Evolutionary conservation across 2,113 vertebrate genomes (phyloP).

Genomic region (Solea senegalensis): DNA sequence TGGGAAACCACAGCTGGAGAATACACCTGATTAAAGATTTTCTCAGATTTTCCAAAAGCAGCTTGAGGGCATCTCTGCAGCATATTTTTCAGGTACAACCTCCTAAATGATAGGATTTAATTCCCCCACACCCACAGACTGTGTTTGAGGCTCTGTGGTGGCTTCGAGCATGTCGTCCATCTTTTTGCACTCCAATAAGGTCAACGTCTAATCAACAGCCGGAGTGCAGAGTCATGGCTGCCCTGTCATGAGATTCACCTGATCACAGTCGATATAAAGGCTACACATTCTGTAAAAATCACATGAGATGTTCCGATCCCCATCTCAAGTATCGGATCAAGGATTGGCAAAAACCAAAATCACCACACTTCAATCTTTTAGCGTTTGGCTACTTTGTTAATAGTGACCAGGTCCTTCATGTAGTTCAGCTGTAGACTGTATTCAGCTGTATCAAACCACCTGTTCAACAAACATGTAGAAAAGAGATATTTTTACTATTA

Average conservation of each 20-base stretch:
- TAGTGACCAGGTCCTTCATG: too few species aligned
- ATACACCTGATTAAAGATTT: conserved; percentile 57
- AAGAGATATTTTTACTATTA: too few species aligned
- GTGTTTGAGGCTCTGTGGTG: neutral
- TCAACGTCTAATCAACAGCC: neutral
- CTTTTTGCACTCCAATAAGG: neutral
- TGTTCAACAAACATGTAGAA: too few species aligned
- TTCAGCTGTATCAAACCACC: too few species aligned
- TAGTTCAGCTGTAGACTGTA: too few species aligned
- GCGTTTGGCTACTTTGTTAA: too few species aligned
- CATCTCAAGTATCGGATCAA: too few species aligned
- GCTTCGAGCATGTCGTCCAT: neutral
- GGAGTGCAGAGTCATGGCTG: neutral
- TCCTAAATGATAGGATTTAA: conserved; percentile 21
- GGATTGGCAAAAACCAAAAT: too few species aligned
- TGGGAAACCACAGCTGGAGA: conserved; percentile 61
- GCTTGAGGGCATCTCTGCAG: conserved; percentile 26
- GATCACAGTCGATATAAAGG: too few species aligned
- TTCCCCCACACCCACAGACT: conserved; percentile 8
- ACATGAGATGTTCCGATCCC: too few species aligned
- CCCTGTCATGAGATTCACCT: neutral
- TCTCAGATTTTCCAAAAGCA: conserved; percentile 35
- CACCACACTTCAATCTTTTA: too few species aligned
- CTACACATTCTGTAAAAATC: too few species aligned
- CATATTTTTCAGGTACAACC: conserved; percentile 5